Evolutionary conservation across 2,888 invertebrate species (phyloP).

Genomic region (Ernsta delagoae): DNA sequence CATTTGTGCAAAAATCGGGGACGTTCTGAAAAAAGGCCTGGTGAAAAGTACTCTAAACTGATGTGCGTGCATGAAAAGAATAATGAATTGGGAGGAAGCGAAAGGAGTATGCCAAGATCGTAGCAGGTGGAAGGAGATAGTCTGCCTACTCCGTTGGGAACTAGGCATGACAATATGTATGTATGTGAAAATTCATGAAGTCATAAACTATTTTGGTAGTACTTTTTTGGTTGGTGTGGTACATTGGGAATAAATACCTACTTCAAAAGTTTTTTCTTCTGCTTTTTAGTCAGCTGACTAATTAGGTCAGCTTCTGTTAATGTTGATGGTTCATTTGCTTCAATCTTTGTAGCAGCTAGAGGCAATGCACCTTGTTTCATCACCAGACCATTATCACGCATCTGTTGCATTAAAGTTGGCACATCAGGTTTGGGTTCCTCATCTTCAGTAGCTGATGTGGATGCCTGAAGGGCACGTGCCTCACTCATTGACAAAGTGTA

Average conservation of each 20-base stretch:
- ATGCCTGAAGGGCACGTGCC: conserved; percentile 89
- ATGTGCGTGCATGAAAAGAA: too few species aligned
- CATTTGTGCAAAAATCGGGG: too few species aligned
- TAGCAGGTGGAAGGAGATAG: too few species aligned
- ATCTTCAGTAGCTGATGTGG: conserved; percentile 89
- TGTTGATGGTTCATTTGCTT: conserved; percentile 83
- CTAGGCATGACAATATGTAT: too few species aligned
- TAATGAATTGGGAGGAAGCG: too few species aligned
- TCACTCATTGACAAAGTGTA: conserved; percentile 94
- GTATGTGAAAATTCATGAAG: too few species aligned
- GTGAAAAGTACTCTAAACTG: too few species aligned
- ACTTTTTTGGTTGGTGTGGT: too few species aligned
- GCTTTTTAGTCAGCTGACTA: conserved; percentile 93
- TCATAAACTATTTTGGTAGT: too few species aligned
- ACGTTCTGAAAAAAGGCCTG: too few species aligned
- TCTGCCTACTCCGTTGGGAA: too few species aligned
- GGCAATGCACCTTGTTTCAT: conserved; percentile 92
- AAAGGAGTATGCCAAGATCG: too few species aligned
- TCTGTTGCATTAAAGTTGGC: conserved; percentile 92
- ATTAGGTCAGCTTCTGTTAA: conserved; percentile 91
- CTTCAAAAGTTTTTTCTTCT: conserved; percentile 96
- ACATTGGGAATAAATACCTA: conserved; percentile 59
- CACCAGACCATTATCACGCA: conserved; percentile 96
- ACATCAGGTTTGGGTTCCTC: conserved; percentile 84
- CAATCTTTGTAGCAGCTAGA: conserved; percentile 83